Evolutionary conservation across 1,140 invertebrate species (phyloP).

Genomic region (Drosophila prosaltans): DNA sequence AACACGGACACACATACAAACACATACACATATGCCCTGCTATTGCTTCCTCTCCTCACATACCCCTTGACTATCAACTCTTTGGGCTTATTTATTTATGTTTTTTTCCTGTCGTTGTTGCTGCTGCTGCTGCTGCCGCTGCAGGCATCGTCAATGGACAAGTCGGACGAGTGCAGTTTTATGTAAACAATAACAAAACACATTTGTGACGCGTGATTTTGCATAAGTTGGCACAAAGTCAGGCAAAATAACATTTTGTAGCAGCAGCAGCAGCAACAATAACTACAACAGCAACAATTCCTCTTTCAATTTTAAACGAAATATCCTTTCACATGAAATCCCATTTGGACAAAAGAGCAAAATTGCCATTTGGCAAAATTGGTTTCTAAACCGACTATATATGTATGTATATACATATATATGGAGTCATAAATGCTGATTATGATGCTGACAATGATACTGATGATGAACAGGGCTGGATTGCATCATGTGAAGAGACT

Average conservation of each 20-base stretch:
- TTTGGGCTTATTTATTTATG: conserved; percentile 65
- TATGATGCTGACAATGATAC: conserved; percentile 22
- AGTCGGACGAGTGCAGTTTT: conserved; percentile 61
- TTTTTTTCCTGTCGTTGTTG: conserved; percentile 35
- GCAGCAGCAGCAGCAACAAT: conserved; percentile 26
- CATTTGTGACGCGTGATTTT: conserved; percentile 81
- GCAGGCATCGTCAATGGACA: conserved; percentile 23
- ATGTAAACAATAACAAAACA: conserved; percentile 81
- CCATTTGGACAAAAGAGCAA: conserved; percentile 6
- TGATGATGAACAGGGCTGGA: not conserved
- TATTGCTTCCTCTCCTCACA: not conserved
- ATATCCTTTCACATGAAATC: conserved; percentile 51
- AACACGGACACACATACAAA: conserved; percentile 30
- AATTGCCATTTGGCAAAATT: conserved; percentile 32
- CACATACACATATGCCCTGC: not conserved
- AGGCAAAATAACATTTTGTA: conserved; percentile 24
- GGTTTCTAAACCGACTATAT: conserved; percentile 30
- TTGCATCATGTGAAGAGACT: not conserved
- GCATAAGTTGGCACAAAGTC: conserved; percentile 72
- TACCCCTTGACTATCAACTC: not conserved
- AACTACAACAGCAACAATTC: conserved; percentile 27
- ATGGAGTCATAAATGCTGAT: conserved; percentile 46
- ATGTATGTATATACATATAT: too few relatives aligned
- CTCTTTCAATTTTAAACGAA: conserved; percentile 21
- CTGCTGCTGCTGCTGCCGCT: conserved; percentile 28